These are phyloP conservation scores for Ectemnius lituratus DNA, from an alignment of 2,888 invertebrate genomes.

Conservation along the genomic window DNA sequence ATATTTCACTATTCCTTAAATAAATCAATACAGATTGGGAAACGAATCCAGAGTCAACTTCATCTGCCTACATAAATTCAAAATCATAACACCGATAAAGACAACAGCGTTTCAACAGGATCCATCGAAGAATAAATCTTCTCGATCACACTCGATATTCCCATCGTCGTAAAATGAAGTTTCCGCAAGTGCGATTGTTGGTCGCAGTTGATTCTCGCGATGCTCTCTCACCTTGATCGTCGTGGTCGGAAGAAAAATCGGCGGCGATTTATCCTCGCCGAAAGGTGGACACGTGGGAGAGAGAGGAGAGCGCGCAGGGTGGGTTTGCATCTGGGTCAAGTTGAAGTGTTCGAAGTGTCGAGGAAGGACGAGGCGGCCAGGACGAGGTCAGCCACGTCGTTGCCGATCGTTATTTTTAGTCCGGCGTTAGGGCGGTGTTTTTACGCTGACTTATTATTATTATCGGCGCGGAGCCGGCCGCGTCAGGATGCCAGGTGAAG, in stretches of 20 bases:
- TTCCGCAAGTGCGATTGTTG: too few relatives aligned
- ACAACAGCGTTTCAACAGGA: too few relatives aligned
- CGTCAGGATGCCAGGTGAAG: conserved; percentile 37
- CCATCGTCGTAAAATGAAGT: too few relatives aligned
- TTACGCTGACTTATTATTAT: conserved; percentile 58
- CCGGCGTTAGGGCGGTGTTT: conserved; percentile 42
- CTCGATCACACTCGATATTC: too few relatives aligned
- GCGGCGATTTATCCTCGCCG: not conserved
- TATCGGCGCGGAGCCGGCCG: conserved; percentile 14
- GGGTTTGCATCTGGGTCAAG: conserved; percentile 68
- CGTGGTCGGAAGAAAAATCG: not conserved
- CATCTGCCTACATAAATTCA: too few relatives aligned
- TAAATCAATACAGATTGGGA: too few relatives aligned
- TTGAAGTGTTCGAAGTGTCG: conserved; percentile 72
- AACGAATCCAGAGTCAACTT: too few relatives aligned
- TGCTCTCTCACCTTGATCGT: not conserved
- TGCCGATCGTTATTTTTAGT: conserved; percentile 67
- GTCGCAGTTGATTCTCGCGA: too few relatives aligned
- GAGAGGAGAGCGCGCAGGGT: conserved; percentile 26
- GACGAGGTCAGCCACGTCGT: conserved; percentile 68
- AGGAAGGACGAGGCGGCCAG: conserved; percentile 69
- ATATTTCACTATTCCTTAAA: too few relatives aligned
- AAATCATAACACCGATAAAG: too few relatives aligned
- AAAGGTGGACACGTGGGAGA: conserved; percentile 33
- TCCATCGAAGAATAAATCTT: too few relatives aligned